phyloP scores from a whole-genome alignment of 2,113 vertebrate genomes.

The Penelope pileata region DNA sequence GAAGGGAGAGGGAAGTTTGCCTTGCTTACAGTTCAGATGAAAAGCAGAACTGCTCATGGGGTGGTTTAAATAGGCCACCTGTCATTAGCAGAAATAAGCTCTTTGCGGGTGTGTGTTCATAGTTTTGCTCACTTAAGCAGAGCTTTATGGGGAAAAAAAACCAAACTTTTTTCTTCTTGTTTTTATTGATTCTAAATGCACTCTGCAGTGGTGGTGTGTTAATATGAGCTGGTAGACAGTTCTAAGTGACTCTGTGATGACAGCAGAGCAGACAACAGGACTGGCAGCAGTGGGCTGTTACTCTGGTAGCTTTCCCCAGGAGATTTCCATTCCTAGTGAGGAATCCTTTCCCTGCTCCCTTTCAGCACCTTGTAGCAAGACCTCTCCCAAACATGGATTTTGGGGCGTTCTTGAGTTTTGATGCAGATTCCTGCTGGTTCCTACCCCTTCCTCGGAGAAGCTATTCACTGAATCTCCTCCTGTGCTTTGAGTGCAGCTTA shows the following conservation, averaged over 20 bases:
- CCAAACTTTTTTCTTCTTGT: neutral
- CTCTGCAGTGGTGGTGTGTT: neutral
- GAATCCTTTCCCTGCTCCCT: slow-evolving; percentile 13
- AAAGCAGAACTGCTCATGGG: neutral
- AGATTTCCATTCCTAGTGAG: slow-evolving; percentile 18
- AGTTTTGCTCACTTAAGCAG: neutral
- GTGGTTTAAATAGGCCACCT: neutral
- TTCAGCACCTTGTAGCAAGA: neutral
- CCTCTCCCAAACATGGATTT: neutral
- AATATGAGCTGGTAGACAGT: neutral
- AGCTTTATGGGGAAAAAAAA: neutral
- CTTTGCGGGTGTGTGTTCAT: neutral
- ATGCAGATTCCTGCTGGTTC: slow-evolving; percentile 12
- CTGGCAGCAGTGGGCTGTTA: slow-evolving; percentile 27
- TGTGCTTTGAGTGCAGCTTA: neutral
- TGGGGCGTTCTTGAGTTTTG: slow-evolving; percentile 22
- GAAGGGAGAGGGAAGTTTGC: neutral
- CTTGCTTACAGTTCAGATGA: neutral
- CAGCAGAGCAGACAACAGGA: neutral
- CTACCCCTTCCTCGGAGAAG: neutral
- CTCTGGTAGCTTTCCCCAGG: neutral
- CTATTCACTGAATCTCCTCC: neutral
- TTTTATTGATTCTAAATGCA: neutral
- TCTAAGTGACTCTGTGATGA: neutral
- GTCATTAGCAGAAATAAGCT: neutral